Evolutionary conservation across 2,797 vertebrate species (phyloP).

Genomic region (Tokudaia tokunoshimensis): DNA sequence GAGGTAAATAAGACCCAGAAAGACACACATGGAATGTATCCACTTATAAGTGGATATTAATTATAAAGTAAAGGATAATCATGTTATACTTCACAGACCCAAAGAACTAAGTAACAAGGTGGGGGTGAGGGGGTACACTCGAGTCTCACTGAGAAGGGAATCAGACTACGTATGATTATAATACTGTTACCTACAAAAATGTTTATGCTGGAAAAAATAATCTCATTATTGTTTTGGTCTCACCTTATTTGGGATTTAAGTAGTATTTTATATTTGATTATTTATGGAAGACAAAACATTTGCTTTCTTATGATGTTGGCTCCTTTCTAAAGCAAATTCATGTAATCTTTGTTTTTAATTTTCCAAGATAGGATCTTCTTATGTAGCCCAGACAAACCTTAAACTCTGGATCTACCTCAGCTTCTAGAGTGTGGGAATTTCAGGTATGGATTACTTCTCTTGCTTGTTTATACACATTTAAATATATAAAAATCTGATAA

Average conservation of each 20-base stretch:
- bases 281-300: not conserved
- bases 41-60: not conserved
- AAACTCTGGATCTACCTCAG: not conserved
- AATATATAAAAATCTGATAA: not conserved
- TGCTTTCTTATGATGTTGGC: constrained; percentile 8
- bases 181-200: constrained; percentile 22
- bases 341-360: not conserved
- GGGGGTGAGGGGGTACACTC: not conserved
- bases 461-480: constrained; percentile 38
- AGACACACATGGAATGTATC: not conserved
- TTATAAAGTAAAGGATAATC: not conserved
- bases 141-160: not conserved
- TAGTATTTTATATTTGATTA: constrained; percentile 8
- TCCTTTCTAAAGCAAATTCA: constrained; percentile 32
- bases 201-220: constrained; percentile 5
- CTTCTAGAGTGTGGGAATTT: not conserved
- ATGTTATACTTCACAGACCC: not conserved
- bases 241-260: constrained; percentile 42
- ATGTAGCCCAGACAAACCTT: not conserved
- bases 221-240: constrained; percentile 23
- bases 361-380: not conserved
- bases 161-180: not conserved
- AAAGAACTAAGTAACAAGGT: not conserved
- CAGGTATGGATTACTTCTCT: not conserved
- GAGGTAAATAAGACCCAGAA: not conserved